Base-by-base conservation (phyloP, 2,888 invertebrate species). In the Pharmacophagus antenor region DNA sequence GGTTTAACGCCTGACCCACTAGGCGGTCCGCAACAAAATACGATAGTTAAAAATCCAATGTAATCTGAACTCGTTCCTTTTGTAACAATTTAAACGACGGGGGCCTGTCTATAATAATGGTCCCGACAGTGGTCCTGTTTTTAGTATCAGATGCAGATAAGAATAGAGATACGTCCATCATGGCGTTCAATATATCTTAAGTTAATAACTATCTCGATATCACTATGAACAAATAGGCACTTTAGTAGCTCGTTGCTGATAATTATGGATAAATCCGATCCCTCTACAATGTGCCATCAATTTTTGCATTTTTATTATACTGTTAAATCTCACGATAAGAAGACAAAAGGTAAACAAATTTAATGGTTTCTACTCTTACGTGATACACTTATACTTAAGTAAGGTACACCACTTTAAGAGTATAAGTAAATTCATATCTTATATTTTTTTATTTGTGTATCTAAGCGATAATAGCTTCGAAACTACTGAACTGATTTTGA, bases 1-100 rank as follows among this genome's bases (percentile, higher is more conserved):
- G 74, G 76, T 81, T 75, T 84, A 84, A 83, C 84, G 79, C 80
- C 77, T 81, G 76, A 76, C 80, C 80, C 78, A 74, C 77, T 80
- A 82, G 82, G 82, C 80, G 84, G 84, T 83, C 82, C 68, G 62
- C 70, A 77, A 78, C 70, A 58, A 58, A 63, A 60, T 61, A 56
- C 65, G 68, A 63, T 64, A 78, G 62, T 58, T 37, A 58, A 27
- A 15, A 20, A 15, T 18, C 49, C 31, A 54, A 17, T 44, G 25
- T 60, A 46, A 25, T 37, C 52, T 52, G 23, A 52, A 31, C 60
- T 46, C n/a, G 15, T 2, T 21, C 42, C 18, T 22, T 60, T 48
- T 6, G 41, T 27, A 12, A 12, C 25, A 31, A n/a, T 18, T 42
- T 27, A 25, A 17, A 41, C 15, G 1, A 10, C 8, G 3, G 47